These are phyloP conservation scores for Tyrophagus putrescentiae DNA, from an alignment of 1,140 invertebrate species.

Conservation along the genomic window DNA sequence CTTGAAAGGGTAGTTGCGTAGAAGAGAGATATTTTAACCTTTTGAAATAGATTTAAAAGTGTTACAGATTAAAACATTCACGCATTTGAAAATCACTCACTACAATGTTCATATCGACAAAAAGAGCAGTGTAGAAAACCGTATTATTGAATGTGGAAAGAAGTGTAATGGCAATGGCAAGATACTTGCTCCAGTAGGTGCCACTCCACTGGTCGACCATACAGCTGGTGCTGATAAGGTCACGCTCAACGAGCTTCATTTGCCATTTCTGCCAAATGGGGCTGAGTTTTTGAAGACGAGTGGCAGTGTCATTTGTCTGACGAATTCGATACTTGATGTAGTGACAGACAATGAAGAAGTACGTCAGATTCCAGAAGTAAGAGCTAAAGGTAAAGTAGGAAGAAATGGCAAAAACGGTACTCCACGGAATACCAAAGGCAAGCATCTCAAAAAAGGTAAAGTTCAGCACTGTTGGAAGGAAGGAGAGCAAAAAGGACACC, in stretches of 20 bases:
- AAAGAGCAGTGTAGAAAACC: slow-evolving; percentile 1
- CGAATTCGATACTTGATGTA: neutral
- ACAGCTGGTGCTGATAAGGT: neutral
- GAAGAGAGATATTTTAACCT: neutral
- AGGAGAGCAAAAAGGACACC: neutral
- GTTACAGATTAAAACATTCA: no score
- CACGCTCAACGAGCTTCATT: neutral
- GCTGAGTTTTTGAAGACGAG: neutral
- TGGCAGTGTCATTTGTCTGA: neutral
- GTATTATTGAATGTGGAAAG: neutral
- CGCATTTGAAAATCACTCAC: no score
- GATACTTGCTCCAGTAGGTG: neutral
- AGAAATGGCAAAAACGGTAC: neutral
- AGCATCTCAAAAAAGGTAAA: neutral
- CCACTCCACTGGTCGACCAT: neutral
- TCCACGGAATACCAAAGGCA: neutral
- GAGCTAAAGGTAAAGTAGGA: slow-evolving; percentile 11
- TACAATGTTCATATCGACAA: neutral
- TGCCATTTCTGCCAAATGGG: neutral
- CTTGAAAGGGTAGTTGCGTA: neutral
- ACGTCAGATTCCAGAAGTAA: slow-evolving; percentile 6
- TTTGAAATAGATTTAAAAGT: no score
- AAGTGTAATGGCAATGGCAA: neutral
- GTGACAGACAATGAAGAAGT: slow-evolving; percentile 5
- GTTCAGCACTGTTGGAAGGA: neutral